These are phyloP conservation scores for Shargacucullia verbasci DNA, from an alignment of 2,888 invertebrate species.

Conservation along the genomic window DNA sequence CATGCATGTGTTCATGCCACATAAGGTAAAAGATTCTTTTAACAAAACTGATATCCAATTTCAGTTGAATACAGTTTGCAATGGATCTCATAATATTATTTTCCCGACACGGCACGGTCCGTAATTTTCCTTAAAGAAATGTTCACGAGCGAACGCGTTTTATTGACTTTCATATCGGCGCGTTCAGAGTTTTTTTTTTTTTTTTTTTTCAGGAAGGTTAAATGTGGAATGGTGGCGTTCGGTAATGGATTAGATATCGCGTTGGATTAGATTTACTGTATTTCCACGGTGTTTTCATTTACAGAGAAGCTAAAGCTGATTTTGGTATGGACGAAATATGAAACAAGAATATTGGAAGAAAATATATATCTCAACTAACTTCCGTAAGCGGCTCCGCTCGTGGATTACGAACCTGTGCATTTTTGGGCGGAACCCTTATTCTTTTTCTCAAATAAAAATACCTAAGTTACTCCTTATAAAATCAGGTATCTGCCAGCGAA, in stretches of 20 bases:
- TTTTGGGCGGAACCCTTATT: too few species aligned
- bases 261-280: background rate
- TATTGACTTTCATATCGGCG: constrained; percentile 32
- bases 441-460: too few species aligned
- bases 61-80: constrained; percentile 11
- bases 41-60: constrained; percentile 7
- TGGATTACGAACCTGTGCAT: too few species aligned
- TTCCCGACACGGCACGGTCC: background rate
- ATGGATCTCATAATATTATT: constrained; percentile 16
- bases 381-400: too few species aligned
- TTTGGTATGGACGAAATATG: background rate
- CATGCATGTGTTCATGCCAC: too few species aligned
- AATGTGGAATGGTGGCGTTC: constrained; percentile 5
- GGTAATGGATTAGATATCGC: constrained; percentile 24
- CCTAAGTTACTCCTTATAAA: too few species aligned
- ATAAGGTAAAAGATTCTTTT: too few species aligned
- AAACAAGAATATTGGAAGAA: too few species aligned
- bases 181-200: too few species aligned
- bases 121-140: constrained; percentile 32
- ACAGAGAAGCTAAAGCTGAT: background rate
- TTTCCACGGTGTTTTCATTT: constrained; percentile 4
- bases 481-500: too few species aligned
- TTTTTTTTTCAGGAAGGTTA: constrained; percentile 21
- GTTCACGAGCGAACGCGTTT: constrained; percentile 33
- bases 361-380: too few species aligned